Conservation (phyloP, 1,140 invertebrate species). For the Andrena cerasifolii region DNA sequence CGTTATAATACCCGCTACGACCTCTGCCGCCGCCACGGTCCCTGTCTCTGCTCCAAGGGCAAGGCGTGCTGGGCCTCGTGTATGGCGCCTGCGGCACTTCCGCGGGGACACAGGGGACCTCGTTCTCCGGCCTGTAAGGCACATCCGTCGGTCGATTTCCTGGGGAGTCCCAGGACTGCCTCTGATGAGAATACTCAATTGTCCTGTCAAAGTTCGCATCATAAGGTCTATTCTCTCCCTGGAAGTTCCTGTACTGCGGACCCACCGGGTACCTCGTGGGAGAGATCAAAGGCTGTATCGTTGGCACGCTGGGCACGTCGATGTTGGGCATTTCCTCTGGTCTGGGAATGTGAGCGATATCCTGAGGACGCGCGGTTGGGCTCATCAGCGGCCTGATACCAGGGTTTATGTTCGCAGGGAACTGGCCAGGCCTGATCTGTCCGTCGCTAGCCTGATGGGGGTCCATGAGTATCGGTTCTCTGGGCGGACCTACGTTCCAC, state of each 20-base stretch:
- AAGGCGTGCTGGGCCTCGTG: constrained; percentile 54
- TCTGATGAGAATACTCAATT: constrained; percentile 57
- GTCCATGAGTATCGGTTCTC: constrained; percentile 20
- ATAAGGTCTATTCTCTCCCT: constrained; percentile 50
- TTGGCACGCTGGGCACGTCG: constrained; percentile 13
- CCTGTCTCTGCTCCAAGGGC: constrained; percentile 54
- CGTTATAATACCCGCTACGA: constrained; percentile 52
- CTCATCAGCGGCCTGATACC: constrained; percentile 57
- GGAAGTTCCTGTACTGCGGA: constrained; percentile 54
- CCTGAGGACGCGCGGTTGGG: constrained; percentile 41
- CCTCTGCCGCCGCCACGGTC: constrained; percentile 30
- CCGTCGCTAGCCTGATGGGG: constrained; percentile 28
- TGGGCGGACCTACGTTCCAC: constrained; percentile 28
- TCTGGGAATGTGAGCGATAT: constrained; percentile 53
- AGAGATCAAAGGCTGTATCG: constrained; percentile 41
- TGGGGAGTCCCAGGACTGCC: constrained; percentile 50
- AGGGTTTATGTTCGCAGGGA: background rate
- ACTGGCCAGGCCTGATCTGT: constrained; percentile 41
- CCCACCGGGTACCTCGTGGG: constrained; percentile 49
- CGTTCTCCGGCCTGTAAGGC: constrained; percentile 39
- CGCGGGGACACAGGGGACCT: constrained; percentile 23
- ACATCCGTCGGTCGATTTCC: constrained; percentile 21
- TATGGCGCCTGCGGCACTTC: constrained; percentile 32
- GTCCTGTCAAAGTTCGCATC: constrained; percentile 58
- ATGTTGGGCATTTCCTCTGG: constrained; percentile 31